Evolutionary conservation across 2,113 vertebrate species (phyloP).

Genomic region (Haemorhous mexicanus): DNA sequence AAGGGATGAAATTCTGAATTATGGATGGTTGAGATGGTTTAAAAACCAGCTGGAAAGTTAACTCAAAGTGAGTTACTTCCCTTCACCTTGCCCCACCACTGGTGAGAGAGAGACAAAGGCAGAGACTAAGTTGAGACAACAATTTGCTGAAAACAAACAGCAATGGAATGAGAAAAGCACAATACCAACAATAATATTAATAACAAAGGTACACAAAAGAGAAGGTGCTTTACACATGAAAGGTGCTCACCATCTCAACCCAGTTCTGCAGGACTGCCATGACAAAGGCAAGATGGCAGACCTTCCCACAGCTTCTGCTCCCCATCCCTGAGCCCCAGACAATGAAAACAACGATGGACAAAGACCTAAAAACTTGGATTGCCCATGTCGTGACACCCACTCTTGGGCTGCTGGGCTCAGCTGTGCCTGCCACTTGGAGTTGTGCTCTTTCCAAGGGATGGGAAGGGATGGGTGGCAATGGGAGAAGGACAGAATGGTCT

Average conservation of each 20-base stretch:
- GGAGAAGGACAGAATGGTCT: background rate
- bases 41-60: background rate
- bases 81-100: background rate
- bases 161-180: background rate
- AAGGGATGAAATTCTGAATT: background rate
- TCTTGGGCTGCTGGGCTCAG: background rate
- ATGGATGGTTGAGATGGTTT: background rate
- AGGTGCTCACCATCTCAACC: background rate
- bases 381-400: rapidly evolving
- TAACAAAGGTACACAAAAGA: background rate
- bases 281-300: background rate
- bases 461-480: rapidly evolving
- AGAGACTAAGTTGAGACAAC: background rate
- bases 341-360: background rate
- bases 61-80: background rate
- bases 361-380: background rate
- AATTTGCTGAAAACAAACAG: background rate
- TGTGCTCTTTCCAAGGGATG: background rate
- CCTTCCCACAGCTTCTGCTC: background rate
- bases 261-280: rapidly evolving
- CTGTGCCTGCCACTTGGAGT: background rate
- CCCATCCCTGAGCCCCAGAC: background rate
- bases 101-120: background rate
- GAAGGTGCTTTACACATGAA: background rate
- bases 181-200: background rate